These are phyloP conservation scores for Actenoides lindsayi DNA, from an alignment of 2,113 vertebrate species.

Conservation along the genomic window DNA sequence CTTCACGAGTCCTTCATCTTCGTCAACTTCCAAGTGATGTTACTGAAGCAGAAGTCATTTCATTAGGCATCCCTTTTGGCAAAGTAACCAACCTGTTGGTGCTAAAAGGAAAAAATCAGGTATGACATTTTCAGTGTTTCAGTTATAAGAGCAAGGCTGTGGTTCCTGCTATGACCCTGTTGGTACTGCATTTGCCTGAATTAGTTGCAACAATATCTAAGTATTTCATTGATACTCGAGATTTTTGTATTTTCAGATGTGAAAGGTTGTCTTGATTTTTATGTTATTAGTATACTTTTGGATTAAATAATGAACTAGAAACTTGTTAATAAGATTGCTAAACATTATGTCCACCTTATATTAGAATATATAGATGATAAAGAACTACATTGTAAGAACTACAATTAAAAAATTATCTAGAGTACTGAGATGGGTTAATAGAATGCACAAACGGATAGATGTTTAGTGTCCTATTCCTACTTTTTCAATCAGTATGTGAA, in stretches of 20 bases:
- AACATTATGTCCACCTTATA: background rate
- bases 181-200: background rate
- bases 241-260: background rate
- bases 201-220: background rate
- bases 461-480: background rate
- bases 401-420: background rate
- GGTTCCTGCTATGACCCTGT: background rate
- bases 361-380: background rate
- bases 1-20: slow-evolving; percentile 87
- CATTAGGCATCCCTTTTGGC: slow-evolving; percentile 86
- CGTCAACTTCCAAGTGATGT: slow-evolving; percentile 80
- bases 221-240: background rate
- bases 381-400: background rate
- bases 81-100: slow-evolving; percentile 89
- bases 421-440: background rate
- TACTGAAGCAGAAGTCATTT: slow-evolving; percentile 83
- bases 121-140: slow-evolving; percentile 56
- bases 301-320: background rate
- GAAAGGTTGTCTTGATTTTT: background rate
- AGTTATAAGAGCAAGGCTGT: background rate
- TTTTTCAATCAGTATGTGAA: background rate
- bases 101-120: slow-evolving; percentile 85
- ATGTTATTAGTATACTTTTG: background rate
- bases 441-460: background rate
- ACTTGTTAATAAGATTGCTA: background rate